Base-by-base conservation (phyloP, 2,888 invertebrate species). In the Pandemis heparana region DNA sequence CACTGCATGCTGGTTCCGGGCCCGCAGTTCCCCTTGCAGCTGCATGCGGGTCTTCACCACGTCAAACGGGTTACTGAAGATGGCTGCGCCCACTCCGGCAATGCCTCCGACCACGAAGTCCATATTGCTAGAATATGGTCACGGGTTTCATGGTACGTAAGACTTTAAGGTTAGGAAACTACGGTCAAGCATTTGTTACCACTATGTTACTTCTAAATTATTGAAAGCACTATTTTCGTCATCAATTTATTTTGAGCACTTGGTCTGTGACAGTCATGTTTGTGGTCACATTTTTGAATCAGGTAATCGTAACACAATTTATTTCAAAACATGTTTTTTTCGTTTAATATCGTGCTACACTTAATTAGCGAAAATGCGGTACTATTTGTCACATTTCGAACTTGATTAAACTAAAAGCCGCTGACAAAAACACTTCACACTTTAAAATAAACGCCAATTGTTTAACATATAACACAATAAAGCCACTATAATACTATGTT, bases 1-100 rank as follows among this genome's bases (percentile, higher is more conserved):
- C 9, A 95, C 91, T 0, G 92, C 91, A 79, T 95, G 95, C 75
- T 95, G 91, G 0, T 97, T 97, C 72, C 95, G 95, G 0, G 96
- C 96, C 77, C 95, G 94, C 14, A 97, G 90, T 88, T 98, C 96
- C n/a, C 96, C 96, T 91, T 98, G 98, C 16, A 98, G 94, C 87
- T 98, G 98, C 95, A 98, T 96, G 0, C 98, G 95, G 16, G 97
- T 98, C 94, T 98, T 98, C 48, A 98, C 90, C 8, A 98, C 98
- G 85, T 98, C 98, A 79, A 98, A 95, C 0, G 98, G 98, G 89
- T 98, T 98, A 76, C 98, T 97, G 84, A 98, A 97, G 83, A 97
- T 95, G 9, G 97, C 97, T 0, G 97, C 97, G 3, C 96, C 96
- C 41, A 96, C 96, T 0, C 97, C 97, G 0, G 97, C 96, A 68